Evolutionary conservation across 2,888 invertebrate species (phyloP).

Genomic region (Agrotis segetum): DNA sequence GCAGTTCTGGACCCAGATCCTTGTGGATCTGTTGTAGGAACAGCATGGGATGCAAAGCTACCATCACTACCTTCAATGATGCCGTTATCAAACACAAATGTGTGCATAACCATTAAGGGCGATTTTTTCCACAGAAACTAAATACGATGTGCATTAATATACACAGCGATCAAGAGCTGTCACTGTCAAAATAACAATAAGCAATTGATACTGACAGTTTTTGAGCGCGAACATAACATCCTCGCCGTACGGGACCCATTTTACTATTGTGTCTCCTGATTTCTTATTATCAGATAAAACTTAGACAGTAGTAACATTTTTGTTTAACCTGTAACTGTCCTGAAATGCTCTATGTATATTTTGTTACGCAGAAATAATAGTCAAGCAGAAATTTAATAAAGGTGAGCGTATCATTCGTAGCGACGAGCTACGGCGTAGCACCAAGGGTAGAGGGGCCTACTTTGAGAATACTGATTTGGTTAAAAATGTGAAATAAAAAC

Average conservation of each 20-base stretch:
- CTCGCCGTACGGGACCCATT: neutral
- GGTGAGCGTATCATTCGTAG: neutral
- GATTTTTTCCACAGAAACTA: neutral
- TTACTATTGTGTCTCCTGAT: neutral
- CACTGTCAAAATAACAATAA: neutral
- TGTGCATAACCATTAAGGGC: conserved; percentile 67
- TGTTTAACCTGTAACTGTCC: conserved; percentile 11
- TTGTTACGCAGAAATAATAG: neutral
- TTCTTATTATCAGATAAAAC: conserved; percentile 12
- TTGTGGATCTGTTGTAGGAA: conserved; percentile 79
- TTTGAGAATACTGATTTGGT: neutral
- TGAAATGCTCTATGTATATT: neutral
- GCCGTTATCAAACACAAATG: conserved; percentile 68
- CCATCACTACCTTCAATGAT: conserved; percentile 69
- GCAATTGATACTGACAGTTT: neutral
- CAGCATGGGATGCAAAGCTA: conserved; percentile 74
- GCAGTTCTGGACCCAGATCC: conserved; percentile 73
- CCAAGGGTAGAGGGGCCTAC: neutral
- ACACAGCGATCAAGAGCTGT: neutral
- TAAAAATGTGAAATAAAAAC: no score
- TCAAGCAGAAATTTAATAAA: neutral
- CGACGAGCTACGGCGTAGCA: neutral
- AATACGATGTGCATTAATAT: no score
- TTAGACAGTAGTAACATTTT: neutral
- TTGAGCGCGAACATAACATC: neutral